A percentile compares a stretch with the other conserved stretches of the same genome.
Evolutionary conservation across 1,140 invertebrate species (phyloP).

Genomic region (Drosophila tropicalis): DNA sequence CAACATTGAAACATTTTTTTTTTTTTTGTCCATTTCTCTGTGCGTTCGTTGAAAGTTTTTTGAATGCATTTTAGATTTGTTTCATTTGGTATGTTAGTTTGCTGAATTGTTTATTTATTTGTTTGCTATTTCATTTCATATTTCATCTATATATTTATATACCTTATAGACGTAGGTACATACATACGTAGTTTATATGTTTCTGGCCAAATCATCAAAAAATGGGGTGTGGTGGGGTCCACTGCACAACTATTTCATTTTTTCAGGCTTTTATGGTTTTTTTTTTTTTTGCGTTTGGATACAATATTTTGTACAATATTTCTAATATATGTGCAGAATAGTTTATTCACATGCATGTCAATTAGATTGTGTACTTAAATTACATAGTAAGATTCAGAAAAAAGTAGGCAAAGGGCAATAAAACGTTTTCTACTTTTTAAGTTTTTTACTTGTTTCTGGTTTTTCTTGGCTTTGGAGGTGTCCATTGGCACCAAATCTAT

Average conservation of each 20-base stretch:
- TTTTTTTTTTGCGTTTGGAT: not conserved
- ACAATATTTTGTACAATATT: not conserved
- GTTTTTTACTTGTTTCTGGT: too few species aligned
- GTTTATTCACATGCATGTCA: not conserved
- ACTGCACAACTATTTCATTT: not conserved
- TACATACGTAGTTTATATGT: not conserved
- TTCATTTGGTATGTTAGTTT: constrained; percentile 37
- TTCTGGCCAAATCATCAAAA: not conserved
- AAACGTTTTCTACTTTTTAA: too few species aligned
- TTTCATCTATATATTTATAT: constrained; percentile 23
- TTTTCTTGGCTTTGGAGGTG: too few species aligned
- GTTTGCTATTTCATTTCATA: constrained; percentile 36
- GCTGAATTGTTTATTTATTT: constrained; percentile 42
- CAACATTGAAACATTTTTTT: constrained; percentile 63
- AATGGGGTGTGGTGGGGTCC: not conserved
- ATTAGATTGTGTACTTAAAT: not conserved
- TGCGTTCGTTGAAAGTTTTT: constrained; percentile 67
- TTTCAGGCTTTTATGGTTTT: not conserved
- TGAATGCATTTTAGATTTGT: constrained; percentile 58
- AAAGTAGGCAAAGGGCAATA: too few species aligned
- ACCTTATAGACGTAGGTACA: not conserved
- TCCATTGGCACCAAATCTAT: too few species aligned
- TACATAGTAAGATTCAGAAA: too few species aligned
- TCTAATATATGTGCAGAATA: too few species aligned
- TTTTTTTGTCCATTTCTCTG: constrained; percentile 44